These are phyloP conservation scores for Teleogryllus oceanicus DNA, from an alignment of 2,888 invertebrate genomes.

Conservation along the genomic window DNA sequence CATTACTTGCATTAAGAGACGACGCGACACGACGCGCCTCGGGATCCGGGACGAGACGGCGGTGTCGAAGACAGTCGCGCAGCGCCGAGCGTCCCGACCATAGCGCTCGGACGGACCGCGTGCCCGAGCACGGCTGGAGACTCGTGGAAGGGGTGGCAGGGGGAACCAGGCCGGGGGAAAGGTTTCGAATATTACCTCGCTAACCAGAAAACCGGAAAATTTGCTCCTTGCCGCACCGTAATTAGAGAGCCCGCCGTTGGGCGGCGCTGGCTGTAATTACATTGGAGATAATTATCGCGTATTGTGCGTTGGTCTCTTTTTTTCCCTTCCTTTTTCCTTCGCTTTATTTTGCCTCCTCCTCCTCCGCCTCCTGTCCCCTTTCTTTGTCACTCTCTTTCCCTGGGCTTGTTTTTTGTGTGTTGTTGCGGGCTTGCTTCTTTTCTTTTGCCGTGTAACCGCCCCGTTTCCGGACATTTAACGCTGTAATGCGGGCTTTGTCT, in stretches of 20 bases:
- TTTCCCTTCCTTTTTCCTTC: not conserved
- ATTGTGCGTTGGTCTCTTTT: not conserved
- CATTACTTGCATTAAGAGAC: constrained; percentile 1
- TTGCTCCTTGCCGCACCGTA: not conserved
- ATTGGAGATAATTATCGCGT: not conserved
- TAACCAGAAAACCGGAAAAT: constrained; percentile 7
- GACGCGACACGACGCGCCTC: not conserved
- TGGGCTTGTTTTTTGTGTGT: too few relatives aligned
- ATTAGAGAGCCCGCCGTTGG: not conserved
- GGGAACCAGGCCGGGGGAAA: not conserved
- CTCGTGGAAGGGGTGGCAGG: not conserved
- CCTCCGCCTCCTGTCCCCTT: too few relatives aligned
- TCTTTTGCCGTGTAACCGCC: too few relatives aligned
- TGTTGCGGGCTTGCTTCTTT: too few relatives aligned
- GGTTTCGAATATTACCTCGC: constrained; percentile 6
- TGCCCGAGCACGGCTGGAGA: too few relatives aligned
- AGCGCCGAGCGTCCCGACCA: not conserved
- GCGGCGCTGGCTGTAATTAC: not conserved
- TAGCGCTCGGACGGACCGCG: not conserved
- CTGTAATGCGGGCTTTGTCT: too few relatives aligned
- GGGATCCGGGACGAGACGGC: not conserved
- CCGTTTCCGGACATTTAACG: too few relatives aligned
- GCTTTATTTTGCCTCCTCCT: not conserved
- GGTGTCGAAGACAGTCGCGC: not conserved
- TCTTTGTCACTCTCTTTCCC: too few relatives aligned